Base-by-base conservation (phyloP, 2,888 invertebrate genomes). In the Macrosoma leucophasiata region DNA sequence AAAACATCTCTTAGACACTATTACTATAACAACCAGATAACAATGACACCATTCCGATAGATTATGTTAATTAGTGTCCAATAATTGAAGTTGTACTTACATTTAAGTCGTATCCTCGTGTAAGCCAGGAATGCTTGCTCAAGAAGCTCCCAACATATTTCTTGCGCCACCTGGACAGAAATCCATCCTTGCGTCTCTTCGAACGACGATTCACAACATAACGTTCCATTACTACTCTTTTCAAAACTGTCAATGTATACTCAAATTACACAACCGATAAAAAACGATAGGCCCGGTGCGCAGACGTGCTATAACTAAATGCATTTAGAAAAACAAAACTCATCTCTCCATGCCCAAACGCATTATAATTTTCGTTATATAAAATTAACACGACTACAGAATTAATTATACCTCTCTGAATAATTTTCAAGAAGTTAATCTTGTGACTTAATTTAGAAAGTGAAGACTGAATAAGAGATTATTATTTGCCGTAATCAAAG, bases 181-280 rank as follows among this genome's bases (percentile, higher is more conserved):
- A 56, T 53, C 82, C 79, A 50, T 72, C 77, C 46, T 64, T 76
- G 36, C 62, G 62, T 34, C 66, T 63, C 41, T 67, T 77, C 33
- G 82, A 84, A 50, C 74, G 71, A 48, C 82, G 71, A 48, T 50
- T 77, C 53, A 79, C 73, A 30, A 67, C 60, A 41, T 74, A 76
- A 24, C 77, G 69, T 39, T 84, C 82, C 82, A 84, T 77, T 50
- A 41, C 62, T 42, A 46, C 46, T 50, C 39, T 54, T 28, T 46
- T 61, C 49, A 39, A 42, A 59, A 52, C 46, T 43, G 39, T 55
- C 58, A 57, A 62, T 61, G 52, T 54, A 58, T 42, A 48, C 33
- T 43, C 30, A 29, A 33, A 39, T 37, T 44, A 37, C 36, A 45
- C 43, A 52, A 46, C 46, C 35, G 31, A 46, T 36, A 44, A 46